Base-by-base conservation (phyloP, 2,888 invertebrate species). In the Megalurothrips usitatus region DNA sequence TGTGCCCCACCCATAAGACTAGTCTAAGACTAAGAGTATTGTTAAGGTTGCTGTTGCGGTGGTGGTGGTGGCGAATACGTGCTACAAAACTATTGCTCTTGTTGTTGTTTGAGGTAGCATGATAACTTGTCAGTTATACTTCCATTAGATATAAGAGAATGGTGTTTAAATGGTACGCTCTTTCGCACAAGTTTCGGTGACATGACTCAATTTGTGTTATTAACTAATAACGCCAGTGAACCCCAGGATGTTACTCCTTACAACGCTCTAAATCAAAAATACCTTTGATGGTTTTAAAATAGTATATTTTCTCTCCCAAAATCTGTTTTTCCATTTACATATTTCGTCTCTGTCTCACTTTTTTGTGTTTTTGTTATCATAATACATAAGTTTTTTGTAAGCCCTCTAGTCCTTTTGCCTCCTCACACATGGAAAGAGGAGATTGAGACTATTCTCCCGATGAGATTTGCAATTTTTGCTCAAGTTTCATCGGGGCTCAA, bases 401-500 rank as follows among this genome's bases (percentile, higher is more conserved):
- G 26, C 23, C 68, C 9, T 26, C 68, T 26, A 26, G 68, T 75
- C 68, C 23, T 75, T 26, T 75, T 75, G 26, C 26, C 23, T 75
- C 23, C 68, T 43, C 34, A 8, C n/a, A 75, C 12, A 26, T 75
- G 68, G 26, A 75, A 26, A 26, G 68, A 75, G 68, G 26, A 23
- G 68, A 26, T 23, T 12, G 68, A 75, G 68, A 75, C 68, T 75
- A 26, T 26, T 75, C 23, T 26, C 26, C 68, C 68, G 23, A 26
- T 26, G 23, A 26, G 23, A 75, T 11, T n/a, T 26, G 68, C 68
- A 75, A 75, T 26, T 75, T 26, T 26, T 75, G 68, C 68, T 75
- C 68, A 75, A 75, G 68, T 75, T 75, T 75, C 68, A 75, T 75
- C 68, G 68, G 68, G 68, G 68, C 68, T 75, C 68, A 75, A 75